Percentiles rank a stretch among this genome's conserved stretches.
phyloP scores from a whole-genome alignment of 2,797 vertebrate genomes.

The Anabacerthia variegaticeps region DNA sequence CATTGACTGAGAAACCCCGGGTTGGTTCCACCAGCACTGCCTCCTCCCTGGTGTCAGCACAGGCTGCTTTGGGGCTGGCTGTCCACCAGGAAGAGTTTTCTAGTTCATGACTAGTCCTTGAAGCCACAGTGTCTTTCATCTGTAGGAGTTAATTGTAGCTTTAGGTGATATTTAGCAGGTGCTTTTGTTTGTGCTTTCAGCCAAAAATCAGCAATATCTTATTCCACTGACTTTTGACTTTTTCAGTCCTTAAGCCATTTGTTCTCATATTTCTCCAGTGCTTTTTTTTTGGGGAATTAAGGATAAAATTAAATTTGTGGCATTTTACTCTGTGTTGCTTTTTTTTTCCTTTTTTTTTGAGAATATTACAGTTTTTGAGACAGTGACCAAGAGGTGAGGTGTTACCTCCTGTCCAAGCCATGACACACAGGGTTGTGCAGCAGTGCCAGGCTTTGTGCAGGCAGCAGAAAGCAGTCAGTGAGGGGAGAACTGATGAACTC shows the following conservation, averaged over 20 bases:
- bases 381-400: neutral
- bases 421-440: neutral
- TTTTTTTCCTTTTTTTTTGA: neutral
- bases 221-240: neutral
- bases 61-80: neutral
- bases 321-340: neutral
- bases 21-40: accelerated
- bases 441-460: neutral
- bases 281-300: neutral
- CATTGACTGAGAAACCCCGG: neutral
- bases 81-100: neutral
- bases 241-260: neutral
- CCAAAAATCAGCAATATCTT: neutral
- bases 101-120: neutral
- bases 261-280: neutral
- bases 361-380: neutral
- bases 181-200: neutral
- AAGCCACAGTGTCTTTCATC: neutral
- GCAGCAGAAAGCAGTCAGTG: neutral
- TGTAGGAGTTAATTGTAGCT: neutral
- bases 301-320: neutral
- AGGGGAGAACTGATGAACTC: neutral
- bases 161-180: neutral
- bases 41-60: accelerated
- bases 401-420: neutral